Base-by-base conservation (phyloP, 1,140 invertebrate genomes). In the Elysia chlorotica region DNA sequence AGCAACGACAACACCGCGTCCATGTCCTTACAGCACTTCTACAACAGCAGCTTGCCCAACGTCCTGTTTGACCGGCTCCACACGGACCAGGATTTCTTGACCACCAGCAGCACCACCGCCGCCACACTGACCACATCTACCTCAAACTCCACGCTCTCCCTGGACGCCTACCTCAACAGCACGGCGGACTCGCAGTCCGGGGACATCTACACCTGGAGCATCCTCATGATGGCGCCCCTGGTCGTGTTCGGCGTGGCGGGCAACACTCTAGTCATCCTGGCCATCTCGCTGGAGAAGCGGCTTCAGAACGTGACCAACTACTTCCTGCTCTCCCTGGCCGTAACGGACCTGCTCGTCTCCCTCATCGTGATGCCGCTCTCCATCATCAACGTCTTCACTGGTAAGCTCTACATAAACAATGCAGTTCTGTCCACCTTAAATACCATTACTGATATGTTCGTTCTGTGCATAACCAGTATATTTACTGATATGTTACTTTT, bases 191-290 rank as follows among this genome's bases (percentile, higher is more conserved):
- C n/a, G n/a, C n/a, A n/a, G n/a, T n/a, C n/a, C n/a, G n/a, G n/a
- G n/a, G n/a, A n/a, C n/a, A n/a, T n/a, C n/a, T 76, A 78, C 36
- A 82, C 82, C 59, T 86, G 85, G 85, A 73, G 66, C 21, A 77
- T 84, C n/a, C 70, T 86, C 14, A 37, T 82, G 21, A 73, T 84
- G 70, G 76, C 79, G 10, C 81, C 82, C 0, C 73, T 86, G 23
- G 83, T 84, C 54, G 61, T 86, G n/a, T 85, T 84, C 73, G 85
- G 85, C 56, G 75, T 85, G 59, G 94, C 94, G n/a, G 96, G 96
- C 28, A 99, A 99, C 88, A 92, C 97, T 38, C 90, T 99, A 75
- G 96, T 98, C 59, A 98, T 96, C 87, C 92, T 97, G 79, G 96
- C 96, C 38, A 97, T 99, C 80, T 97, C 96, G 87, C 97, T 95